Evolutionary conservation across 2,113 vertebrate genomes (phyloP).

Genomic region (Suncus etruscus): DNA sequence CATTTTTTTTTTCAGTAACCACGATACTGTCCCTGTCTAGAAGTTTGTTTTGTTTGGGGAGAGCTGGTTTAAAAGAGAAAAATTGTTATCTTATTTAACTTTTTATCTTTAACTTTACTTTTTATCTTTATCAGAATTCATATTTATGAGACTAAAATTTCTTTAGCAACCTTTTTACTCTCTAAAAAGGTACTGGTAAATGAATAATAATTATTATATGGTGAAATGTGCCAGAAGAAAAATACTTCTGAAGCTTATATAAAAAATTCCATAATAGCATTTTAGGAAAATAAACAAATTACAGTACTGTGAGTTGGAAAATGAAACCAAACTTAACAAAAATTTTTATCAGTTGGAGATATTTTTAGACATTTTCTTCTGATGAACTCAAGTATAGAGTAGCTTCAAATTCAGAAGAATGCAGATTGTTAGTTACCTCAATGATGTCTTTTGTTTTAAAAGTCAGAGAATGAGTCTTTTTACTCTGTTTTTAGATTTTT

Average conservation of each 20-base stretch:
- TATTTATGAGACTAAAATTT: background rate
- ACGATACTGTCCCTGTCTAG: too few relatives aligned
- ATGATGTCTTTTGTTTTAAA: background rate
- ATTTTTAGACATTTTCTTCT: constrained; percentile 52
- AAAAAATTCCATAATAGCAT: background rate
- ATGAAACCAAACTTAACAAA: constrained; percentile 17
- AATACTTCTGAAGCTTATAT: constrained; percentile 2
- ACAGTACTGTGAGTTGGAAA: background rate
- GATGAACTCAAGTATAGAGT: background rate
- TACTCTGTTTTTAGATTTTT: background rate
- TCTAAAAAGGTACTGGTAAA: constrained; percentile 5
- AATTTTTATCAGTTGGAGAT: background rate
- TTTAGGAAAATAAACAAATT: constrained; percentile 39
- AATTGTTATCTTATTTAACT: background rate
- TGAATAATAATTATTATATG: background rate
- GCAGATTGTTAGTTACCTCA: background rate
- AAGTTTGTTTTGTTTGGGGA: too few relatives aligned
- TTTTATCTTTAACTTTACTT: background rate
- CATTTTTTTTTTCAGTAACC: too few relatives aligned
- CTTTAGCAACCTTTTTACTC: background rate
- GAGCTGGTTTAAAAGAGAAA: too few relatives aligned
- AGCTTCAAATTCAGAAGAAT: background rate
- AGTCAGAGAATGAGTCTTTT: background rate
- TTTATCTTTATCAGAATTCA: background rate
- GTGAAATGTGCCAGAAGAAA: background rate